These are phyloP conservation scores for Masnerella sp. DNA, from an alignment of 2,888 invertebrate genomes.

Conservation along the genomic window DNA sequence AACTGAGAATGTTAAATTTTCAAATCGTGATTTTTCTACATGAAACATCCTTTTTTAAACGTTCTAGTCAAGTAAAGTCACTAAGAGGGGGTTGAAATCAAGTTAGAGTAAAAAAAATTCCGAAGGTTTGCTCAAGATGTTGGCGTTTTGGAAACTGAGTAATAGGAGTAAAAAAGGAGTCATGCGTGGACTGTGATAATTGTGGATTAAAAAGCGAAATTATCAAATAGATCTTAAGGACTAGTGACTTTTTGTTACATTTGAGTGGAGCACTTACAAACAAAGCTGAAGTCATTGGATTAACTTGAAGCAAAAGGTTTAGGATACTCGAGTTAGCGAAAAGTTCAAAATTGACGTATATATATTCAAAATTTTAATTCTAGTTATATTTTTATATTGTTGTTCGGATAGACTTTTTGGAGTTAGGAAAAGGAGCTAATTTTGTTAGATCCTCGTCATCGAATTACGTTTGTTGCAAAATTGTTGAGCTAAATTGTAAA, in stretches of 20 bases:
- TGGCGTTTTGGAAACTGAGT: constrained; percentile 75
- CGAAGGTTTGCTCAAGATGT: constrained; percentile 76
- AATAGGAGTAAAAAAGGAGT: constrained; percentile 73
- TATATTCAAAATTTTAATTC: background rate
- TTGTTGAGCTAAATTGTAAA: constrained; percentile 4
- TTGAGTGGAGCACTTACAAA: constrained; percentile 31
- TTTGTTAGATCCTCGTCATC: background rate
- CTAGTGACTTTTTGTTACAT: constrained; percentile 25
- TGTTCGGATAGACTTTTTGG: background rate
- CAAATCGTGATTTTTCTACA: constrained; percentile 59
- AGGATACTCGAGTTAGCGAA: too few species aligned
- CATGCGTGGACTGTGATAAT: constrained; percentile 77
- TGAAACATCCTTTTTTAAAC: constrained; percentile 62
- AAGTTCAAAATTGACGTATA: background rate
- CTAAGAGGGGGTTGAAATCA: constrained; percentile 60
- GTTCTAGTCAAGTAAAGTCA: constrained; percentile 75
- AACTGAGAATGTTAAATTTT: too few species aligned
- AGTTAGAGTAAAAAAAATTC: constrained; percentile 63
- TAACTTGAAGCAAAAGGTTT: background rate
- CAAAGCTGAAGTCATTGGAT: constrained; percentile 31
- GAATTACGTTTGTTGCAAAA: constrained; percentile 6
- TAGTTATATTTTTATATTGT: constrained; percentile 27
- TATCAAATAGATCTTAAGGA: constrained; percentile 64
- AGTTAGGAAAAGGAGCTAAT: background rate
- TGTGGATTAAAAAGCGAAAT: constrained; percentile 70